Percentiles rank a stretch among this genome's conserved stretches.
Evolutionary conservation across 2,888 invertebrate genomes (phyloP).

Genomic region (Oxytorus armatus): DNA sequence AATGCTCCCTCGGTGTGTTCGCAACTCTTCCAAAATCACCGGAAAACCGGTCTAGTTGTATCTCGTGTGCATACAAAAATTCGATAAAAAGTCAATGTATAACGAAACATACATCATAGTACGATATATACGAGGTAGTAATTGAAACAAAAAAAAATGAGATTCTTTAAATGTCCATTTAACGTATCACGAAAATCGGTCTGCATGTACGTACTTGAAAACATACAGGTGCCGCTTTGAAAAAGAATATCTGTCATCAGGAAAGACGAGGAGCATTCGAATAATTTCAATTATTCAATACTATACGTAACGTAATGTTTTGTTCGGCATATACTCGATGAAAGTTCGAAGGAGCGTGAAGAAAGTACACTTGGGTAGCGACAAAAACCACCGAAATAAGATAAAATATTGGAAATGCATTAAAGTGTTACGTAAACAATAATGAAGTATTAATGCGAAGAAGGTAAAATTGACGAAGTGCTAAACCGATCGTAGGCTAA

Average conservation of each 20-base stretch:
- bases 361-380: not conserved
- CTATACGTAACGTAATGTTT: conserved; percentile 1
- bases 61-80: no score
- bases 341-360: conserved; percentile 6
- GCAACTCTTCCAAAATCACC: conserved; percentile 21
- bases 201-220: no score
- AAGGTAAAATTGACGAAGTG: conserved; percentile 4
- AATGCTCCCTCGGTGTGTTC: conserved; percentile 31
- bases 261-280: no score
- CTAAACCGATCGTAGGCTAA: not conserved
- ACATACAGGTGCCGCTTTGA: no score
- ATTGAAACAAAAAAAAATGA: conserved; percentile 3
- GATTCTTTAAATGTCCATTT: no score
- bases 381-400: not conserved
- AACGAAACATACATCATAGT: no score
- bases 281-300: not conserved
- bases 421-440: not conserved
- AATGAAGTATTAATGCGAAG: not conserved
- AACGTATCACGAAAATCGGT: no score
- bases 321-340: not conserved
- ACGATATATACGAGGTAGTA: no score
- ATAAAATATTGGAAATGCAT: not conserved
- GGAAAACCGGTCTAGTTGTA: not conserved
- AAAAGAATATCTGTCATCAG: no score
- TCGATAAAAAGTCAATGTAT: no score